These are phyloP conservation scores for Caenorhabditis sp. DNA, from an alignment of 2,888 invertebrate genomes.

Conservation along the genomic window DNA sequence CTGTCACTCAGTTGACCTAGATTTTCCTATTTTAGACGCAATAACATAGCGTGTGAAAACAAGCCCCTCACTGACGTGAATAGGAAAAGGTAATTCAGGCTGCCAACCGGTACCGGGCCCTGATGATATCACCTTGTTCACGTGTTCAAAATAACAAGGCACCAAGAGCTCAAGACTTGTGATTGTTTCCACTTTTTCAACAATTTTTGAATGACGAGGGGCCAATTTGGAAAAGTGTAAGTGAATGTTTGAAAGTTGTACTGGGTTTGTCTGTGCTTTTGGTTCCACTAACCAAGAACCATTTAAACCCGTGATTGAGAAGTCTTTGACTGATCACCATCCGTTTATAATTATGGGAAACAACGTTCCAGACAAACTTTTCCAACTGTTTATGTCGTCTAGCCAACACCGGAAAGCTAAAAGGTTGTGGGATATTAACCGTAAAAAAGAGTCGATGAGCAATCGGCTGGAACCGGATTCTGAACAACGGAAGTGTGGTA, in stretches of 20 bases:
- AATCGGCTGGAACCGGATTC: background rate
- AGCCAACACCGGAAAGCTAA: background rate
- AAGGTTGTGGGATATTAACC: background rate
- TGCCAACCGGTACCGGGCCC: slow-evolving; percentile 4
- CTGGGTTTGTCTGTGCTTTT: no score
- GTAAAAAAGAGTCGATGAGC: background rate
- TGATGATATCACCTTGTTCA: slow-evolving; percentile 31
- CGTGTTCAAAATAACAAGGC: slow-evolving; percentile 12
- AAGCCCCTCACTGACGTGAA: background rate
- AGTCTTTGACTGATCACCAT: slow-evolving; percentile 1
- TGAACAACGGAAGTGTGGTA: background rate
- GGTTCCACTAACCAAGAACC: no score
- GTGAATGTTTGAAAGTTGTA: background rate
- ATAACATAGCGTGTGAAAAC: slow-evolving; percentile 22
- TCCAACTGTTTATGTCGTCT: background rate
- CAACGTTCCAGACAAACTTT: slow-evolving; percentile 34
- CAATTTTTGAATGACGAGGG: background rate
- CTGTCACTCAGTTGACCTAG: background rate
- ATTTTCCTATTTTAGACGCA: background rate
- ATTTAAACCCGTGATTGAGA: background rate
- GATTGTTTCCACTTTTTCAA: slow-evolving; percentile 5
- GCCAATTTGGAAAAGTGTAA: background rate
- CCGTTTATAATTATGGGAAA: slow-evolving; percentile 9
- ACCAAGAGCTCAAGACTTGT: slow-evolving; percentile 16
- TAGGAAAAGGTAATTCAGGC: slow-evolving; percentile 21